Evolutionary conservation across 2,888 invertebrate genomes (phyloP), one percentile per base, ranked within the genome.

Genomic region (Sesamia inferens): DNA sequence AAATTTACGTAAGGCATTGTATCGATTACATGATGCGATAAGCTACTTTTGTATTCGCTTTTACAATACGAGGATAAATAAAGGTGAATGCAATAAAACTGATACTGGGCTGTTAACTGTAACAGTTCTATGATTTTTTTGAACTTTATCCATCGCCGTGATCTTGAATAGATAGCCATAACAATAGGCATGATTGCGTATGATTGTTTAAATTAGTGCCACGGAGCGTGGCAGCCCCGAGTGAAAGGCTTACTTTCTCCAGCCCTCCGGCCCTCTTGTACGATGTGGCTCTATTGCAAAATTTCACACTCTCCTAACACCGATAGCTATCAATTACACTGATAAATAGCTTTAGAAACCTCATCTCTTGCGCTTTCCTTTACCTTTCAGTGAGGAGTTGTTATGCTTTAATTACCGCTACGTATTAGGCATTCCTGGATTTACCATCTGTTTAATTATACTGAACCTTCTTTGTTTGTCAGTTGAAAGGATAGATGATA

Each of bases 181-280:
- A 91, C 90, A 91, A 92, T 90, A 89, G 89, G 78, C 85, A 87
- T 90, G 88, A 91, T 92, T 91, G 90, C 90, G 87, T 92, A 91
- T 91, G 89, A 93, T 93, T 93, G 94, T 94, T 94, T 91, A 90
- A 93, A 93, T 93, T 90, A 92, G 91, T 90, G 85, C 88, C 88
- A 88, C 89, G 84, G 83, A 88, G 90, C 88, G 88, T 88, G 87
- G 91, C 89, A 92, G 87, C 89, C 84, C 86, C 87, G 89, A 95
- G 96, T 94, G 96, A 96, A 95, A 96, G 96, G 94, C 93, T 85
- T 87, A 93, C 96, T 96, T 96, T 96, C 96, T 93, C 95, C 90
- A 90, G 94, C 96, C 95, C 96, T 95, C 88, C 90, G 93, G 94
- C 94, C 94, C 94, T 95, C 91, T 86, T 86, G 89, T 89, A 89